phyloP scores from a whole-genome alignment of 2,888 invertebrate species.

The Epinotia demarniana region DNA sequence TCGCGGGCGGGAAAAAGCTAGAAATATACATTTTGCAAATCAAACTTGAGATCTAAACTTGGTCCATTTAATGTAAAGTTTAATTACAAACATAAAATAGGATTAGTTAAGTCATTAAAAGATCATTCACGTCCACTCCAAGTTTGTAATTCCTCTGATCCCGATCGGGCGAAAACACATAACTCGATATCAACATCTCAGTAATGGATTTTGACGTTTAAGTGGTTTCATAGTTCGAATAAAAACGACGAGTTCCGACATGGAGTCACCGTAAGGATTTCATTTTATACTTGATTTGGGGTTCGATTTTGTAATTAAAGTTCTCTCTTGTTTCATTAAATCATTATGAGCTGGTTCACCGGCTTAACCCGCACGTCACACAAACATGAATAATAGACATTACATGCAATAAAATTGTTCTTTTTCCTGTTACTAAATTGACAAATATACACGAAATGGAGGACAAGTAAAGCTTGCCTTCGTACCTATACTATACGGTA shows the following conservation, averaged over 20 bases:
- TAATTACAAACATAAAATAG: too few species aligned
- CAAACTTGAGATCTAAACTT: too few species aligned
- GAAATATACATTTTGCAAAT: too few species aligned
- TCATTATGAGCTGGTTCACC: background rate
- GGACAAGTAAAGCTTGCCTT: background rate
- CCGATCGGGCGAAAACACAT: conserved; percentile 18
- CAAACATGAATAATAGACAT: too few species aligned
- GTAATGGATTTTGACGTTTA: conserved; percentile 36
- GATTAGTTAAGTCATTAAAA: background rate
- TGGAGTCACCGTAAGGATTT: conserved; percentile 32
- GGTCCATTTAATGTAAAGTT: too few species aligned
- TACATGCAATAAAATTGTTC: background rate
- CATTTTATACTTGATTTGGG: conserved; percentile 10
- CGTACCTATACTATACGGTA: too few species aligned
- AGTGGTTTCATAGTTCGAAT: conserved; percentile 34
- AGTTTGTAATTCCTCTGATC: background rate
- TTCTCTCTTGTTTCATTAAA: background rate
- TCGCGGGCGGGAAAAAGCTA: too few species aligned
- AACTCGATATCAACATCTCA: conserved; percentile 24
- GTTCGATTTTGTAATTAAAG: conserved; percentile 10
- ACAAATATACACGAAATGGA: background rate
- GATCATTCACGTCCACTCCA: background rate
- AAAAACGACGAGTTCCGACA: conserved; percentile 31
- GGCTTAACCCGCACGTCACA: background rate
- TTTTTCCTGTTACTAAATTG: too few species aligned